Evolutionary conservation across 2,888 invertebrate species (phyloP).

Genomic region (Parnassius orleans): DNA sequence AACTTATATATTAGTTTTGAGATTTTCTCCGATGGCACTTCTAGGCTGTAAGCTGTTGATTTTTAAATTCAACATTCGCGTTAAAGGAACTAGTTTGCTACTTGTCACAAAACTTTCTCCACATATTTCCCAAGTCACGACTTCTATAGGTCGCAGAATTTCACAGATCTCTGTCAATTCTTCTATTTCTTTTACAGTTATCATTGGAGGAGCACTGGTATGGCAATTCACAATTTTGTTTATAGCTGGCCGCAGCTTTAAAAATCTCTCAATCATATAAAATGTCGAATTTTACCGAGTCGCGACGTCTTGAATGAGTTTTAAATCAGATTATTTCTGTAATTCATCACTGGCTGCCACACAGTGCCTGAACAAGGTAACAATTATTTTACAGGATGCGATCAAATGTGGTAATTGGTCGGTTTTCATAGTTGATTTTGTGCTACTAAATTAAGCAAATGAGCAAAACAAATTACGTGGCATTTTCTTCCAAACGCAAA

Average conservation of each 20-base stretch:
- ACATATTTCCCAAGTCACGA: constrained; percentile 3
- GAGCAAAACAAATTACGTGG: neutral
- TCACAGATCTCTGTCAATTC: no score
- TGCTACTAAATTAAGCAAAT: neutral
- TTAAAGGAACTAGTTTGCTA: constrained; percentile 28
- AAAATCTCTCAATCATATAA: no score
- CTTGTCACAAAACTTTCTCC: constrained; percentile 20
- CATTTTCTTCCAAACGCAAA: neutral
- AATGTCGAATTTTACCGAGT: no score
- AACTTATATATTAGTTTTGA: constrained; percentile 14
- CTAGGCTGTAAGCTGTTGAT: constrained; percentile 15
- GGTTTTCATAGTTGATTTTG: neutral
- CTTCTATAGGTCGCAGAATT: no score
- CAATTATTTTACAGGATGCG: no score
- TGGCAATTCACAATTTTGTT: no score
- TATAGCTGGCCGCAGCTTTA: no score
- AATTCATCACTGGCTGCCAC: no score
- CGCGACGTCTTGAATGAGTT: neutral
- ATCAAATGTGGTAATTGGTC: neutral
- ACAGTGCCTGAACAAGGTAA: no score
- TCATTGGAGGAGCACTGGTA: no score
- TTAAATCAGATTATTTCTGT: neutral
- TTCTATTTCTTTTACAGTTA: no score
- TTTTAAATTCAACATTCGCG: constrained; percentile 25
- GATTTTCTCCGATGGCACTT: constrained; percentile 8